phyloP scores from a whole-genome alignment of 92 coral and sea anemone species.

The Zoanthus sociatus region DNA sequence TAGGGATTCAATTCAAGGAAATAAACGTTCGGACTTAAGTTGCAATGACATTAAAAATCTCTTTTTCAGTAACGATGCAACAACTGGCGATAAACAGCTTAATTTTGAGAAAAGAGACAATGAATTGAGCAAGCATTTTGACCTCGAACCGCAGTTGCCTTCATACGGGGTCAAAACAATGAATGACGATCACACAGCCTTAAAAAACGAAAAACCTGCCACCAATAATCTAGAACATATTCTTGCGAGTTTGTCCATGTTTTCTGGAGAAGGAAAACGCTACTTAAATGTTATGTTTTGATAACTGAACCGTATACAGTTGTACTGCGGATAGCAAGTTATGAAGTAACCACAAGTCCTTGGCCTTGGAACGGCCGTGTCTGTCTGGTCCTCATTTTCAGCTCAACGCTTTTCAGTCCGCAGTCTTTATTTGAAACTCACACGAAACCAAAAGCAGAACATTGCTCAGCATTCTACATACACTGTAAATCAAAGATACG shows the following conservation, averaged over 20 bases:
- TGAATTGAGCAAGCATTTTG: not conserved
- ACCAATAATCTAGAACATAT: not conserved
- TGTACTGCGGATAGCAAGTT: too few species aligned
- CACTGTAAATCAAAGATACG: too few species aligned
- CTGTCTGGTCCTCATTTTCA: too few species aligned
- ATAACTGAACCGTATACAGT: not conserved
- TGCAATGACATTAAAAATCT: not conserved
- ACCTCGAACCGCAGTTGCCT: not conserved
- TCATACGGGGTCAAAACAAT: not conserved
- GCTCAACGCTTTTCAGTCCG: too few species aligned
- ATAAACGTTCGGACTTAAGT: not conserved
- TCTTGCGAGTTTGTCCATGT: conserved; percentile 14
- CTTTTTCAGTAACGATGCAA: not conserved
- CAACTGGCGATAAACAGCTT: not conserved
- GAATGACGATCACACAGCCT: not conserved
- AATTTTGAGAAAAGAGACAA: not conserved
- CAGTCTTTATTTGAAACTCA: too few species aligned
- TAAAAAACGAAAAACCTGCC: not conserved
- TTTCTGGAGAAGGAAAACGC: conserved; percentile 41
- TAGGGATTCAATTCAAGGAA: not conserved
- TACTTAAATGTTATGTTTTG: conserved; percentile 39
- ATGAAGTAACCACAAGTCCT: too few species aligned
- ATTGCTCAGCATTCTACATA: too few species aligned
- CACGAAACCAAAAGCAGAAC: too few species aligned
- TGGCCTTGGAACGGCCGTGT: too few species aligned